Conservation (phyloP, 2,113 vertebrate genomes). For the Syrmaticus mikado region DNA sequence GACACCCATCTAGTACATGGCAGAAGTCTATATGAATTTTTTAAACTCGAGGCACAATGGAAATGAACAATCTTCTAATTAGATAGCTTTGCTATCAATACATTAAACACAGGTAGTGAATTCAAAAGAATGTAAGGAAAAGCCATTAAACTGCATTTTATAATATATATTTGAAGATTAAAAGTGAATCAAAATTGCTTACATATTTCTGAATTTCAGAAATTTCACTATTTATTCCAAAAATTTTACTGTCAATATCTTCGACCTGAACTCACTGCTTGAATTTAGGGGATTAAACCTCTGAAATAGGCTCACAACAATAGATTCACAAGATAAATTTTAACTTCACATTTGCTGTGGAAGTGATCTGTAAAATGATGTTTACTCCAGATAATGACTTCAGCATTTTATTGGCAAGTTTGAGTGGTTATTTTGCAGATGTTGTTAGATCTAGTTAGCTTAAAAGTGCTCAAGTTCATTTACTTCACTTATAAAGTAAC, state of each 20-base stretch:
- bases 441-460: neutral
- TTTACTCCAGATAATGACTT: neutral
- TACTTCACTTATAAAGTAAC: neutral
- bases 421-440: neutral
- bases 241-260: neutral
- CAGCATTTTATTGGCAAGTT: neutral
- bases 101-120: neutral
- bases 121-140: neutral
- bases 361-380: neutral
- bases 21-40: neutral
- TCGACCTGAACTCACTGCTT: neutral
- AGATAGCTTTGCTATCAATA: neutral
- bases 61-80: neutral
- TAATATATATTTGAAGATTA: neutral
- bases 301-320: neutral
- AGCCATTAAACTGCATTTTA: neutral
- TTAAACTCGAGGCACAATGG: neutral
- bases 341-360: neutral
- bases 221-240: neutral
- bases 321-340: neutral
- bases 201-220: neutral
- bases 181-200: neutral
- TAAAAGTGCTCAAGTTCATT: neutral
- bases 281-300: neutral
- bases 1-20: neutral